Evolutionary conservation across 2,797 vertebrate species (phyloP), one percentile per base, ranked within the genome.

Genomic region (Hoplostethus mediterraneus): DNA sequence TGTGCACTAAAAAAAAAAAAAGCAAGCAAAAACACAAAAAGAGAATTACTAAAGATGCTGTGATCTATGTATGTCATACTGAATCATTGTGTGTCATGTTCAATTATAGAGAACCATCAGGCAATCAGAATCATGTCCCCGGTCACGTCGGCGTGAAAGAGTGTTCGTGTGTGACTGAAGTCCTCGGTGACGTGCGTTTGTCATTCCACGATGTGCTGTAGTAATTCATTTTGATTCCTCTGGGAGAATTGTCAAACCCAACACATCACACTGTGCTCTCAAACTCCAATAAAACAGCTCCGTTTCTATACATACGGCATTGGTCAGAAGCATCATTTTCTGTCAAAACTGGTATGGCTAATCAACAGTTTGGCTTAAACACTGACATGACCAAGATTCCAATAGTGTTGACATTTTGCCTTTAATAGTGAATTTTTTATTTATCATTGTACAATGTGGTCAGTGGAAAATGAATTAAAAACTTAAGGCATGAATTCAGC

Each of bases 31-130:
- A 87, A 90, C 73, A 83, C 61, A 63, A 88, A 86, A 92, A 84
- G 77, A 87, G 73, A 90, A 91, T 83, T 85, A 93, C 92, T 92
- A 89, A 94, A 91, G 90, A 95, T 94, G 94, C 94, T 95, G 94
- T 95, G 93, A 95, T 94, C 88, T 90, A 86, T 90, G 92, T 92
- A 90, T 45, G 82, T 92, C 91, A 90, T 83, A 85, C 85, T 80
- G 80, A 90, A 90, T 91, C 88, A 89, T 92, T 17, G 89, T 90
- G 89, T 89, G 90, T 89, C 64, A 85, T 92, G 86, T 85, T 89
- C 74, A 82, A 81, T 72, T 89, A 78, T 89, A 89, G 75, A 87
- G 83, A 92, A 84, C 77, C 85, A 84, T 77, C 61, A 79, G 81
- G 87, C 77, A 85, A 86, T 90, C 87, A 80, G 87, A 87, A 87